These are phyloP conservation scores for Carduelis carduelis DNA, from an alignment of 2,797 vertebrate genomes.

Conservation along the genomic window DNA sequence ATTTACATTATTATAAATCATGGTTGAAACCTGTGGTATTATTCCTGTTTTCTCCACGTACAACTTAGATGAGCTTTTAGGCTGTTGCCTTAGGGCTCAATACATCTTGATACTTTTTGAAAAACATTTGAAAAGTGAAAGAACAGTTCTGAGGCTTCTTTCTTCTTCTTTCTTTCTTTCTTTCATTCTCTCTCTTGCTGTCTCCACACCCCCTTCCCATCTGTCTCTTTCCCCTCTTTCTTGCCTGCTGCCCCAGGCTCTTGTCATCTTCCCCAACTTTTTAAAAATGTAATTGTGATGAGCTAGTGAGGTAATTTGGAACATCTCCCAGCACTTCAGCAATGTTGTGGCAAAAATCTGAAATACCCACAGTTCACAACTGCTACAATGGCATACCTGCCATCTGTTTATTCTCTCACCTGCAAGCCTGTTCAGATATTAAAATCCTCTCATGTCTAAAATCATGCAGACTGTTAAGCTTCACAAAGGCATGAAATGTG, in stretches of 20 bases:
- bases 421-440: constrained; percentile 29
- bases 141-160: background rate
- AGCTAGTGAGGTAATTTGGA: background rate
- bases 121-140: background rate
- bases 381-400: background rate
- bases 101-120: constrained; percentile 5
- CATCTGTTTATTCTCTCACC: background rate
- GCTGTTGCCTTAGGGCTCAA: background rate
- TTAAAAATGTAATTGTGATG: background rate
- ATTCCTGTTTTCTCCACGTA: background rate
- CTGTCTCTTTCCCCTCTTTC: background rate
- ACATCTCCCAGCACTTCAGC: background rate
- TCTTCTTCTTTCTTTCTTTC: background rate
- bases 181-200: background rate
- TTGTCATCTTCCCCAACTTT: background rate
- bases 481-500: background rate
- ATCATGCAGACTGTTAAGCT: background rate
- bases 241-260: background rate
- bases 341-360: background rate
- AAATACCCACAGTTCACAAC: background rate
- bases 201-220: background rate
- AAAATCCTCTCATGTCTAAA: constrained; percentile 12
- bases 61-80: constrained; percentile 13
- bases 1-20: constrained; percentile 32
- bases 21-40: constrained; percentile 14